Evolutionary conservation across 2,888 invertebrate genomes (phyloP).

Genomic region (Peribatodes rhomboidaria): DNA sequence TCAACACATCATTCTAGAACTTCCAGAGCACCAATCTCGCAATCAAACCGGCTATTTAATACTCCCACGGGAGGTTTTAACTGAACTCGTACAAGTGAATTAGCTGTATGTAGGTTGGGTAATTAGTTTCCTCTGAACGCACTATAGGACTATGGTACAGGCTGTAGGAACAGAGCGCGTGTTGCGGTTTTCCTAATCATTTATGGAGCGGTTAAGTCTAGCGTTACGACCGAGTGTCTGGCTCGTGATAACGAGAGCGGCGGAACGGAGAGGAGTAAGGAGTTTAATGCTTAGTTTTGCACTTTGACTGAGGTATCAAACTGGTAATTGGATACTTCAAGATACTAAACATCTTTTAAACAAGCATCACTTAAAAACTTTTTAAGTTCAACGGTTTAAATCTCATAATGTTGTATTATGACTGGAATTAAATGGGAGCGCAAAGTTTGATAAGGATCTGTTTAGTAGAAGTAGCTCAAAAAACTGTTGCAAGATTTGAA

Average conservation of each 20-base stretch:
- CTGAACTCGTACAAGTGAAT: constrained; percentile 23
- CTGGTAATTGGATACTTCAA: background rate
- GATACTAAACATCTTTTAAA: background rate
- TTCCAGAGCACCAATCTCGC: constrained; percentile 12
- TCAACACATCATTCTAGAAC: constrained; percentile 6
- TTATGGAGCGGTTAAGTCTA: constrained; percentile 10
- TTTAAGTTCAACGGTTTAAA: too few species aligned
- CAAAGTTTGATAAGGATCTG: too few species aligned
- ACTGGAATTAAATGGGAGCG: too few species aligned
- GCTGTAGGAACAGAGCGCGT: constrained; percentile 2
- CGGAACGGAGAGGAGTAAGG: background rate
- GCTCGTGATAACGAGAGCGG: constrained; percentile 18
- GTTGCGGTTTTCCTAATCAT: constrained; percentile 24
- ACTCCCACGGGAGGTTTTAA: constrained; percentile 23
- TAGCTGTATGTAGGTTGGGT: constrained; percentile 25
- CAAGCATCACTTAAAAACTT: too few species aligned
- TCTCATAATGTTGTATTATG: too few species aligned
- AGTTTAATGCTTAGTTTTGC: constrained; percentile 8
- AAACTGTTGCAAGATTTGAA: too few species aligned
- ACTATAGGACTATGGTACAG: too few species aligned
- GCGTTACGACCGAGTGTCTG: constrained; percentile 21
- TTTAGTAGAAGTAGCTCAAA: too few species aligned
- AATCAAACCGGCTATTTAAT: constrained; percentile 18
- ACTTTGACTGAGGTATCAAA: constrained; percentile 2
- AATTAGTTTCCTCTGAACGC: constrained; percentile 32